phyloP scores from a whole-genome alignment of 2,113 vertebrate species.

The cat (Felis catus) region DNA sequence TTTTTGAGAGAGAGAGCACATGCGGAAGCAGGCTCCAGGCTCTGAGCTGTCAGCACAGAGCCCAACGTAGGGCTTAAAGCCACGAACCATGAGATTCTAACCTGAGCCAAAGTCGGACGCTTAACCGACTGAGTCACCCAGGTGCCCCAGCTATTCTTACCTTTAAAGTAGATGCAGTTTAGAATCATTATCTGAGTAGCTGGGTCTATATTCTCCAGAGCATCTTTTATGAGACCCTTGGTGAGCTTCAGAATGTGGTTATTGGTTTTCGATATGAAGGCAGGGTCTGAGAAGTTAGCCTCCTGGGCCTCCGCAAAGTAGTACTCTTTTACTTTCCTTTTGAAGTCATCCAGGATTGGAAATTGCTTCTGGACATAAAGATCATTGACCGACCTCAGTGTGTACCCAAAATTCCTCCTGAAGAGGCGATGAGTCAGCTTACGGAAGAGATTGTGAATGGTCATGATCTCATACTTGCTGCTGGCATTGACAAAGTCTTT shows the following conservation, averaged over 20 bases:
- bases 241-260: conserved; percentile 92
- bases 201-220: conserved; percentile 90
- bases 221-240: conserved; percentile 95
- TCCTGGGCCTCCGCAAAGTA: conserved; percentile 95
- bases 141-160: conserved; percentile 81
- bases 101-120: too few species aligned
- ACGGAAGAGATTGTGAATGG: conserved; percentile 96
- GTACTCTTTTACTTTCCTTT: conserved; percentile 87
- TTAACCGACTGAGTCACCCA: too few species aligned
- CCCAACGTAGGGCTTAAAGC: too few species aligned
- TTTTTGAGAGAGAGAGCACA: too few species aligned
- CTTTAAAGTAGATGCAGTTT: conserved; percentile 99
- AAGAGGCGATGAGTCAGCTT: conserved; percentile 97
- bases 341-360: conserved; percentile 87
- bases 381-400: conserved; percentile 92
- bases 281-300: conserved; percentile 92
- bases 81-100: too few species aligned
- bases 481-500: conserved; percentile 94
- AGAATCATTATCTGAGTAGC: conserved; percentile 94
- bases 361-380: conserved; percentile 91
- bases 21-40: too few species aligned
- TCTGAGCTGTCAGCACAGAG: too few species aligned
- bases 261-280: conserved; percentile 91
- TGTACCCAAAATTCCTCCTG: conserved; percentile 96
- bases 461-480: conserved; percentile 91